phyloP scores from a whole-genome alignment of 2,797 vertebrate species.

The Falco columbarius region DNA sequence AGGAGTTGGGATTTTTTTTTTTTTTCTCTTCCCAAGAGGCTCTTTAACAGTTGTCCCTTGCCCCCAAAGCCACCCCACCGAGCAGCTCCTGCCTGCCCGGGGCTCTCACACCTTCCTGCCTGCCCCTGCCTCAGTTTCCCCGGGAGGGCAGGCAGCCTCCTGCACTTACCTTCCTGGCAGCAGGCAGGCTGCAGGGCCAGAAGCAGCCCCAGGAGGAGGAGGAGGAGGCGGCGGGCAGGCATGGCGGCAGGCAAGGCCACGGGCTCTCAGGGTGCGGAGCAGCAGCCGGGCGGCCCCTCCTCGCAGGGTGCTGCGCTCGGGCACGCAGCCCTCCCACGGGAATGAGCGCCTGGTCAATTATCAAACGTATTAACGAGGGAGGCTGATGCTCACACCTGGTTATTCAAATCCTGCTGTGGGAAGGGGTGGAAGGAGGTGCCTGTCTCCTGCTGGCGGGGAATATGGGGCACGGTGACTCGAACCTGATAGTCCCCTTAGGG shows the following conservation, averaged over 20 bases:
- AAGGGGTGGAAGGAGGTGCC: constrained; percentile 33
- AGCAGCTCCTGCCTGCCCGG: accelerated
- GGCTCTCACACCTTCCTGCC: accelerated
- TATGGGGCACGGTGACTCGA: neutral
- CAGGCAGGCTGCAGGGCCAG: constrained; percentile 11
- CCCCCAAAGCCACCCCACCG: neutral
- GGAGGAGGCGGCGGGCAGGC: neutral
- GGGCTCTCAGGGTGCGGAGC: neutral
- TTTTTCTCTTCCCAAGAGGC: neutral
- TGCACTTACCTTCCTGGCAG: constrained; percentile 83
- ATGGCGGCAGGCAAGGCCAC: constrained; percentile 14
- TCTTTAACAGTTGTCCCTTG: accelerated
- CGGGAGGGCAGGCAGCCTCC: neutral
- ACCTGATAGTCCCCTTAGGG: neutral
- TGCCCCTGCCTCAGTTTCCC: neutral
- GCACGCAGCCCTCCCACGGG: constrained; percentile 54
- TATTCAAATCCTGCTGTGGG: constrained; percentile 23
- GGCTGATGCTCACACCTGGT: constrained; percentile 28
- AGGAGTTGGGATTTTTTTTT: neutral
- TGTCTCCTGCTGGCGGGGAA: neutral
- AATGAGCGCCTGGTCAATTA: constrained; percentile 60
- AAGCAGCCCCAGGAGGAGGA: constrained; percentile 69
- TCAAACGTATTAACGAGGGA: constrained; percentile 42
- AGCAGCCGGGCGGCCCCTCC: neutral
- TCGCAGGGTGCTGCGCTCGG: neutral